Base-by-base conservation (phyloP, 2,797 vertebrate genomes). In the Tenualosa thibaudeaui region DNA sequence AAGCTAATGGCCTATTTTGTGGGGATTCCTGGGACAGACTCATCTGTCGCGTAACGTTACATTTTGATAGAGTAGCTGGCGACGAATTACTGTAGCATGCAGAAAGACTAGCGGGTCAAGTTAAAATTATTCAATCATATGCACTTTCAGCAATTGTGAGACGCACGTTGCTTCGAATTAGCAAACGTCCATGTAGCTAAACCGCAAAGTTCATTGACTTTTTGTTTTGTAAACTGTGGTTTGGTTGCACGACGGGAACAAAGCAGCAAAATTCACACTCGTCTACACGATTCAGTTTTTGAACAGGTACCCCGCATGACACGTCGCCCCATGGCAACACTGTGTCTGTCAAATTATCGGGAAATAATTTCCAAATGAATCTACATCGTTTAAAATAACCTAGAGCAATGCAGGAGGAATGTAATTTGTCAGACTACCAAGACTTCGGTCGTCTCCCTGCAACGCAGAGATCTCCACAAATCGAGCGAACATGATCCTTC, bases 161-260 rank as follows among this genome's bases (percentile, higher is more conserved):
- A 22, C 71, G 71, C 71, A 78, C 71, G 71, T 78, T 78, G 71
- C 71, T 19, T 78, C 71, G 71, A 78, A 78, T 78, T 78, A 78
- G 71, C 71, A 40, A 5, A 78, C 71, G 46, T 78, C 71, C 71
- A 78, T 78, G 71, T 46, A 46, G 71, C 71, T 78, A 78, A 78
- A 78, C 71, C 71, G 71, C 71, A 78, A 78, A 78, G 71, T 78
- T 78, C 71, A 78, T 78, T 78, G 71, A 78, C 71, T 78, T 78
- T 71, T 78, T 78, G 71, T 78, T 78, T 78, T 46, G 37, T 78
- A 78, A 78, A 78, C 71, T 78, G 71, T 78, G 71, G 71, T 78
- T 43, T 78, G 71, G 43, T 40, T 78, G 71, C 37, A 78, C 71
- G 19, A 78, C 71, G 71, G 37, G 71, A 78, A 78, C 71, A 78